Percentiles rank a stretch among this genome's conserved stretches.
These are phyloP conservation scores for Spodoptera litura DNA, from an alignment of 1,140 invertebrate species.

Conservation along the genomic window DNA sequence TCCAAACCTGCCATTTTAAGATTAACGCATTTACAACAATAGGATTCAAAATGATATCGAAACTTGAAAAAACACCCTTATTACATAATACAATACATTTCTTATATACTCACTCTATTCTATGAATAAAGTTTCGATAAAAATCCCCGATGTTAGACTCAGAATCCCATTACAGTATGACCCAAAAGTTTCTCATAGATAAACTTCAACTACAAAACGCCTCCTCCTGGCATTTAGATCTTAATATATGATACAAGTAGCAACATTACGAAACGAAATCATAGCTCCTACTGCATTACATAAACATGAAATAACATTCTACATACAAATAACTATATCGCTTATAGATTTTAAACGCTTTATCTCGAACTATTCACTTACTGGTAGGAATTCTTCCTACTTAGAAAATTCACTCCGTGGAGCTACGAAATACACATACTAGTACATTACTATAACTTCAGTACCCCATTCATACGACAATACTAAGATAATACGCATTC, in stretches of 20 bases:
- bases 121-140: no score
- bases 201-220: not conserved
- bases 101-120: no score
- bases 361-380: conserved; percentile 27
- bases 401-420: conserved; percentile 20
- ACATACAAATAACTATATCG: conserved; percentile 40
- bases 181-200: not conserved
- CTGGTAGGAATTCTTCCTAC: conserved; percentile 15
- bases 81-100: no score
- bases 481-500: conserved; percentile 46
- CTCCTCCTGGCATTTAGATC: not conserved
- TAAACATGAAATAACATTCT: conserved; percentile 32
- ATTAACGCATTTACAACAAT: no score
- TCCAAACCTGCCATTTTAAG: no score
- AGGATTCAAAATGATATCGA: no score
- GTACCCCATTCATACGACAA: conserved; percentile 44
- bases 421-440: conserved; percentile 25
- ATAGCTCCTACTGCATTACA: conserved; percentile 15
- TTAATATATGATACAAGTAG: not conserved
- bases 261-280: conserved; percentile 22
- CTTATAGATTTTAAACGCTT: conserved; percentile 37
- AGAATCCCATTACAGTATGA: no score
- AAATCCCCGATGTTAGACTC: no score
- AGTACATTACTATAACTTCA: conserved; percentile 46
- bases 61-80: no score